These are phyloP conservation scores for Xenentodon cancila DNA, from an alignment of 2,797 vertebrate species.

Conservation along the genomic window DNA sequence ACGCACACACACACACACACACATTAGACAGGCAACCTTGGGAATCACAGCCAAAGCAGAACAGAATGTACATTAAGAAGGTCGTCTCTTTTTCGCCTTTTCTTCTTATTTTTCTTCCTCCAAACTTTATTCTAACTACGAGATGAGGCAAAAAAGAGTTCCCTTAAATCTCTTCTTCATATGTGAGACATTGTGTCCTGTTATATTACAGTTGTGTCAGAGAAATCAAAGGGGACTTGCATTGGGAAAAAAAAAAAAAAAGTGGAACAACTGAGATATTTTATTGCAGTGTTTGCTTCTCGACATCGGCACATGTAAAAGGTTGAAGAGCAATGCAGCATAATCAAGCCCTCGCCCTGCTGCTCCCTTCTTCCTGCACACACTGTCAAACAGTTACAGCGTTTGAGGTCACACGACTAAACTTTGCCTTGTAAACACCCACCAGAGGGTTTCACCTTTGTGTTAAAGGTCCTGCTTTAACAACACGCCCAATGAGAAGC, in stretches of 20 bases:
- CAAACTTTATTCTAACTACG: conserved; percentile 24
- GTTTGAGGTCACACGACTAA: conserved; percentile 66
- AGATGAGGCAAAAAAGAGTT: background rate
- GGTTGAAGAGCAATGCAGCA: conserved; percentile 37
- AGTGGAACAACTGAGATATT: background rate
- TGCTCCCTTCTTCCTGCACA: conserved; percentile 48
- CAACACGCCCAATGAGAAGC: conserved; percentile 64
- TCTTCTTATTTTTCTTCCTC: conserved; percentile 44
- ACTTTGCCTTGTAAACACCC: conserved; percentile 67
- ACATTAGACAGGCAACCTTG: conserved; percentile 79
- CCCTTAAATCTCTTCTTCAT: conserved; percentile 27
- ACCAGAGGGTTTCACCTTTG: conserved; percentile 53
- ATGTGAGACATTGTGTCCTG: conserved; percentile 15
- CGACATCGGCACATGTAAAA: conserved; percentile 35
- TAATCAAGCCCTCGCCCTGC: conserved; percentile 37
- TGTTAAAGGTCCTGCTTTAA: conserved; percentile 67
- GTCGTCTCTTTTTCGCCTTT: conserved; percentile 44
- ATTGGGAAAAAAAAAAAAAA: background rate
- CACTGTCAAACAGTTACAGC: conserved; percentile 42
- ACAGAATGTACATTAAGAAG: conserved; percentile 86
- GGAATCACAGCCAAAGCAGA: conserved; percentile 84
- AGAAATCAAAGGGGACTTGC: background rate
- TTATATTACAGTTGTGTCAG: background rate
- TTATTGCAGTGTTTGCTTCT: conserved; percentile 25
- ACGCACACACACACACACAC: conserved; percentile 47